These are phyloP conservation scores for Leptinotarsa juncta DNA, from an alignment of 2,888 invertebrate species.

Conservation along the genomic window DNA sequence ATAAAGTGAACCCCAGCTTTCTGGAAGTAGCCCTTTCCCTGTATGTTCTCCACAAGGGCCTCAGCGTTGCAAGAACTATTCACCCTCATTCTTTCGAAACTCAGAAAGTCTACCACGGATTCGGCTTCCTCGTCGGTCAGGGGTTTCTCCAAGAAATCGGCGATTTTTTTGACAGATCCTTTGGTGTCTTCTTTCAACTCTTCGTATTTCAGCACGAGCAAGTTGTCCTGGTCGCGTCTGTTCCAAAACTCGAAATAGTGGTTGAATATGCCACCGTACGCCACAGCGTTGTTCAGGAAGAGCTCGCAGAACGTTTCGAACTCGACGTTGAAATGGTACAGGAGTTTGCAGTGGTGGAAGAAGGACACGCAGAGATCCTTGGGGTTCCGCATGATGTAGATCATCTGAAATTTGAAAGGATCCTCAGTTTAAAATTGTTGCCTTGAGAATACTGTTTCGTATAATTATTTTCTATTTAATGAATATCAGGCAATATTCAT, in stretches of 20 bases:
- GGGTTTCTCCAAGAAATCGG: conserved; percentile 76
- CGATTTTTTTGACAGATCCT: conserved; percentile 71
- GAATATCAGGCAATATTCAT: too few species aligned
- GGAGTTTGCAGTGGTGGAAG: conserved; percentile 82
- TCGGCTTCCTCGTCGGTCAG: conserved; percentile 76
- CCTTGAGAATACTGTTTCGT: too few species aligned
- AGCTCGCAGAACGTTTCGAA: conserved; percentile 83
- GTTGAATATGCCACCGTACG: conserved; percentile 74
- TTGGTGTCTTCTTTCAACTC: conserved; percentile 82
- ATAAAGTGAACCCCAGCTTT: conserved; percentile 62
- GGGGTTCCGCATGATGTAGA: conserved; percentile 90
- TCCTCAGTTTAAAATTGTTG: neutral
- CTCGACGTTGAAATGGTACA: conserved; percentile 71
- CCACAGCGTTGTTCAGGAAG: conserved; percentile 76
- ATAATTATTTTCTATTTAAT: too few species aligned
- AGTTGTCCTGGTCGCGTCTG: conserved; percentile 75
- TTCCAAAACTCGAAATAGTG: conserved; percentile 78
- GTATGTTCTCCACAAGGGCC: conserved; percentile 56
- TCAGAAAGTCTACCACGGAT: conserved; percentile 56
- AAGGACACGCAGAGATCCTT: conserved; percentile 92
- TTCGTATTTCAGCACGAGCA: conserved; percentile 85
- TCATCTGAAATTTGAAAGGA: conserved; percentile 70
- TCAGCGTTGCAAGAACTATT: conserved; percentile 72
- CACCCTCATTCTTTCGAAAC: conserved; percentile 68
- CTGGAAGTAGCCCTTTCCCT: conserved; percentile 52